Evolutionary conservation across 1,140 invertebrate species (phyloP).

Genomic region (Carposina sasakii): DNA sequence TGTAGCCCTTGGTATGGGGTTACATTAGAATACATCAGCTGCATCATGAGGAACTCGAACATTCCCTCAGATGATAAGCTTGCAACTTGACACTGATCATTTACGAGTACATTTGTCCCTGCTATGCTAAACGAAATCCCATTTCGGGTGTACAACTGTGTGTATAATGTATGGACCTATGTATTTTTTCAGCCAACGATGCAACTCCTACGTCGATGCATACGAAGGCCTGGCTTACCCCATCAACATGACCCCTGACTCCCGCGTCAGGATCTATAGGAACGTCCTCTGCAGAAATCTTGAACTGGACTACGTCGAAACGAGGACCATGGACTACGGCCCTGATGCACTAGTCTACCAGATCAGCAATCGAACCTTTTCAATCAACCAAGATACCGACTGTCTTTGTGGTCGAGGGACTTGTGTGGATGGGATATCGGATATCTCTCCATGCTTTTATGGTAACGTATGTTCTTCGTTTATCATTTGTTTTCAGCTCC

Average conservation of each 20-base stretch:
- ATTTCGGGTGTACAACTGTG: too few relatives aligned
- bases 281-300: slow-evolving; percentile 80
- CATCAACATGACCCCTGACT: slow-evolving; percentile 67
- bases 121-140: too few relatives aligned
- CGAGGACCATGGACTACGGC: slow-evolving; percentile 49
- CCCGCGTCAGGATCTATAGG: slow-evolving; percentile 75
- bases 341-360: slow-evolving; percentile 66
- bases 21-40: too few relatives aligned
- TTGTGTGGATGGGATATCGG: slow-evolving; percentile 76
- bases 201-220: slow-evolving; percentile 45
- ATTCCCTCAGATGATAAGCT: too few relatives aligned
- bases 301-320: slow-evolving; percentile 70
- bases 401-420: slow-evolving; percentile 76
- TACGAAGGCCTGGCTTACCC: slow-evolving; percentile 79
- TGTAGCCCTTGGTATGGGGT: too few relatives aligned
- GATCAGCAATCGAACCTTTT: slow-evolving; percentile 69
- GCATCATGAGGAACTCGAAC: too few relatives aligned
- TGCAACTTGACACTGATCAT: too few relatives aligned
- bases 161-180: too few relatives aligned
- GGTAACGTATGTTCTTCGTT: slow-evolving; percentile 64
- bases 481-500: too few relatives aligned
- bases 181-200: slow-evolving; percentile 28
- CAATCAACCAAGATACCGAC: slow-evolving; percentile 73
- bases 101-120: too few relatives aligned
- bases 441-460: slow-evolving; percentile 82